Evolutionary conservation across 1,140 invertebrate species (phyloP).

Genomic region (Aphelenchoides besseyi): DNA sequence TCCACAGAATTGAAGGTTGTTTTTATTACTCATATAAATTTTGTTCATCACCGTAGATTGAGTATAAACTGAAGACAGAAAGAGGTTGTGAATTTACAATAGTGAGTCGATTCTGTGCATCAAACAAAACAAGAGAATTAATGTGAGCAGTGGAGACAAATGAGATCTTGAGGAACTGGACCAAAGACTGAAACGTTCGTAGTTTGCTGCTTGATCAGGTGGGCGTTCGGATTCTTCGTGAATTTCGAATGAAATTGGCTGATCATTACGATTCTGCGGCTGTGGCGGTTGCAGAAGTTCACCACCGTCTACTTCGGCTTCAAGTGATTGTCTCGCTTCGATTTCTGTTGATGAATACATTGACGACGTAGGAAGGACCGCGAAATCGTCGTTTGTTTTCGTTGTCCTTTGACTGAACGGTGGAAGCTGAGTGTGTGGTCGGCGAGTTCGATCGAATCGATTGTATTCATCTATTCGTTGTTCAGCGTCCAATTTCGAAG

Average conservation of each 20-base stretch:
- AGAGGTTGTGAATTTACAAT: not conserved
- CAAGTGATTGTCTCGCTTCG: not conserved
- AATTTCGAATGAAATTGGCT: constrained; percentile 13
- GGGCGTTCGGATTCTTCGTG: constrained; percentile 1
- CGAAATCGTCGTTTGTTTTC: not conserved
- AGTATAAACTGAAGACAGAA: not conserved
- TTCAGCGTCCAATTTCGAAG: constrained; percentile 18
- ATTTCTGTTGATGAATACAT: not conserved
- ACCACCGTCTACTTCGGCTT: not conserved
- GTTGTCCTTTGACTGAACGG: not conserved
- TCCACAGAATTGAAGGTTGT: too few relatives aligned
- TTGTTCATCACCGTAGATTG: not conserved
- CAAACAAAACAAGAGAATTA: not conserved
- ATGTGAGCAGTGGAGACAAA: not conserved
- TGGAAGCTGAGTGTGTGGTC: not conserved
- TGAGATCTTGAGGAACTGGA: constrained; percentile 8
- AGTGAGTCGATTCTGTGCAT: not conserved
- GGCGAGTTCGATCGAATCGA: not conserved
- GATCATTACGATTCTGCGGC: not conserved
- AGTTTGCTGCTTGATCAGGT: not conserved
- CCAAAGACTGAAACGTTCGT: not conserved
- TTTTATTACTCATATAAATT: not conserved
- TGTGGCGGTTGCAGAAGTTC: not conserved
- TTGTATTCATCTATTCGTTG: constrained; percentile 7
- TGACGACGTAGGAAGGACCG: not conserved